Conservation (phyloP, 2,888 invertebrate species). For the Gibbula magus region DNA sequence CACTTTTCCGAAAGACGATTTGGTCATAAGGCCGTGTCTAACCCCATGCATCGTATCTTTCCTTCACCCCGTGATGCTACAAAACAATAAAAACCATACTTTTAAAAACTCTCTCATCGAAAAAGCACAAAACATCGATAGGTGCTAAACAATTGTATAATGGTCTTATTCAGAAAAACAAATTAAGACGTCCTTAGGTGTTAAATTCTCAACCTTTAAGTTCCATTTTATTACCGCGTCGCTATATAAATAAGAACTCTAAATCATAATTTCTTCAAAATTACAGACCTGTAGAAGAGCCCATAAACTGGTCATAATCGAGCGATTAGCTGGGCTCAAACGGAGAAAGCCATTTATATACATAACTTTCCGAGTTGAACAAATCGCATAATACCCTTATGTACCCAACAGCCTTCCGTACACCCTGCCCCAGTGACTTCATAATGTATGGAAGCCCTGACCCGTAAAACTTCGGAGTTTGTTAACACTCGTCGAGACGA, state of each 20-base stretch:
- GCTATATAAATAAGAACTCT: not conserved
- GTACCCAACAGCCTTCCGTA: not conserved
- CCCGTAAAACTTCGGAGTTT: conserved; percentile 1
- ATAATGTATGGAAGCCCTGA: not conserved
- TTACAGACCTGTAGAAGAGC: not conserved
- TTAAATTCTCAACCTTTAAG: not conserved
- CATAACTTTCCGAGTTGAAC: not conserved
- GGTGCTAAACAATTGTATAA: not conserved
- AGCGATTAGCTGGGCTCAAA: not conserved
- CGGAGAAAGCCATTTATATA: conserved; percentile 3
- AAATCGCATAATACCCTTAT: not conserved
- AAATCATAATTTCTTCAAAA: conserved; percentile 6
- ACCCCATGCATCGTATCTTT: not conserved
- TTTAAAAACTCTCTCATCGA: not conserved
- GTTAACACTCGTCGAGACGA: conserved; percentile 5
- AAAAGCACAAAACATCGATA: not conserved
- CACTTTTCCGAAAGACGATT: not conserved
- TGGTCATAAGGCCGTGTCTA: not conserved
- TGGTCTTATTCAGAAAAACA: conserved; percentile 8
- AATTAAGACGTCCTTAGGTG: not conserved
- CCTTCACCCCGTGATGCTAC: not conserved
- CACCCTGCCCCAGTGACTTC: not conserved
- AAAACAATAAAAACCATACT: not conserved
- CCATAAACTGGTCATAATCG: conserved; percentile 5
- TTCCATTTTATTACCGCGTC: not conserved